phyloP scores from a whole-genome alignment of 1,140 invertebrate species.

The Monochamus saltuarius region DNA sequence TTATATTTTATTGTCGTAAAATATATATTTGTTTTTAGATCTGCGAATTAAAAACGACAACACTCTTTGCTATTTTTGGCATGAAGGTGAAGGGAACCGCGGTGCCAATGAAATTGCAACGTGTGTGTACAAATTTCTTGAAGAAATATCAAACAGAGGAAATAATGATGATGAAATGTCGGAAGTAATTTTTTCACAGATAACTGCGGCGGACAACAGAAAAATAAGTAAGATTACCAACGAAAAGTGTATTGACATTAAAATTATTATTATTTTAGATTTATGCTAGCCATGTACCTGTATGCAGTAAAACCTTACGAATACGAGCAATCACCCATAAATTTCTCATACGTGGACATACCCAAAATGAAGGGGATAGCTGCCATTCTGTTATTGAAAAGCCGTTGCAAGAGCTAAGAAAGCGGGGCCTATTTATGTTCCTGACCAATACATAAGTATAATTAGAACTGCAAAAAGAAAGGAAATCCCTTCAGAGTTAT shows the following conservation, averaged over 20 bases:
- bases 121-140: conserved; percentile 6
- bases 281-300: conserved; percentile 42
- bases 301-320: conserved; percentile 40
- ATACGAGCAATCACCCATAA: conserved; percentile 43
- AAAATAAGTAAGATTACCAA: conserved; percentile 40
- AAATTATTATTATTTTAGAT: conserved; percentile 24
- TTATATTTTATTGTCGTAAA: too few relatives aligned
- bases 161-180: not conserved
- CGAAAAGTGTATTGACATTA: not conserved
- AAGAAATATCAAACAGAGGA: conserved; percentile 21
- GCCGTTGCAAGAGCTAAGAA: conserved; percentile 10
- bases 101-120: conserved; percentile 52
- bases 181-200: conserved; percentile 46
- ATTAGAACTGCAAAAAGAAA: conserved; percentile 42
- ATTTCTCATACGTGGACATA: conserved; percentile 43
- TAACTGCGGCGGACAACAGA: conserved; percentile 50
- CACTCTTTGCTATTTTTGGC: conserved; percentile 49
- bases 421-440: conserved; percentile 24
- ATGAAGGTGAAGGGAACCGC: conserved; percentile 50
- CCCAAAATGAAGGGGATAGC: conserved; percentile 43
- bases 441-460: conserved; percentile 20
- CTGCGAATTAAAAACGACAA: conserved; percentile 40
- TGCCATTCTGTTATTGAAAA: conserved; percentile 42
- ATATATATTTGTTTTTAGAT: too few relatives aligned
- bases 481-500: conserved; percentile 38